Evolutionary conservation across 2,113 vertebrate genomes (phyloP), one percentile per base, ranked within the genome.

Genomic region (Jacana jacana): DNA sequence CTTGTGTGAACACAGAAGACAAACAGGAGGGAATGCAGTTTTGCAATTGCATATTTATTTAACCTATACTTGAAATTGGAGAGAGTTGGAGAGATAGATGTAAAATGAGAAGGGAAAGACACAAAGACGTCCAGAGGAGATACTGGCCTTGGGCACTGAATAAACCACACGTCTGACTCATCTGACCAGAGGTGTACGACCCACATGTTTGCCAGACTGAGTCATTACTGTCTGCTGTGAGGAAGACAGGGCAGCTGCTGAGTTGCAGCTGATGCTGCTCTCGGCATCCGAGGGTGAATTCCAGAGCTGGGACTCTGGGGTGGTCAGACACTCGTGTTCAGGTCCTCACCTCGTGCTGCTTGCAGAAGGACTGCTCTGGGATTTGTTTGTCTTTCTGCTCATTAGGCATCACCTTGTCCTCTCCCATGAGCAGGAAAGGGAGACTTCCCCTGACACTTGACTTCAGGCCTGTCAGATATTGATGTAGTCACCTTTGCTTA

Each of bases 161-260:
- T 89, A 92, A 77, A 84, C 92, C 48, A 71, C 63, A n/a, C 16
- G 2, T 72, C 65, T 93, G 83, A 92, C 86, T 96, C 95, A 94
- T 81, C 48, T 81, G 86, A 86, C 73, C 78, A 76, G 86, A 80
- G 81, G 42, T 93, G 71, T 78, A 37, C 4, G 14, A 96, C 82
- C 76, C 65, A 52, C 19, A 9, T 80, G 18, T 93, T 94, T 93
- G 28, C 81, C 69, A 66, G 58, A 55, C 57, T 14, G 9, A 73
- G 49, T 91, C 69, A 58, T 81, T 90, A 42, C 35, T 64, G 49
- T 52, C 66, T 95, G 89, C 93, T 1, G 0, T 40, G 73, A 2
- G 5, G 35, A 80, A 42, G 73, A 65, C 88, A 90, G 82, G 48
- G 86, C 65, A 57, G 37, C 85, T 91, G 73, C 86, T 75, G 54